phyloP scores from a whole-genome alignment of 2,113 vertebrate genomes.

The Entelurus aequoreus region DNA sequence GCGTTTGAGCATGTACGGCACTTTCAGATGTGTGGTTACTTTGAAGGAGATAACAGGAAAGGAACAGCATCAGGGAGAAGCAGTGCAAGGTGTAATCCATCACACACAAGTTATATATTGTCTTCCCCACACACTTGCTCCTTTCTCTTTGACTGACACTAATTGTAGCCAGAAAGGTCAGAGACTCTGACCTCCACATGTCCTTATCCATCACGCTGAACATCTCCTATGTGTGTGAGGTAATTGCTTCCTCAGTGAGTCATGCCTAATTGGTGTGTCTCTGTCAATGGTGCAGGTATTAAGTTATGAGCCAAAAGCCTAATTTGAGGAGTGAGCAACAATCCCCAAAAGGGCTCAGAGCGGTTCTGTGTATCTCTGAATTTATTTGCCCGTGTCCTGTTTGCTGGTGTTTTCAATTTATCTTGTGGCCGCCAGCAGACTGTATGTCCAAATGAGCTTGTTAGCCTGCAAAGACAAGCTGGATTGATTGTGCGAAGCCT shows the following conservation, averaged over 20 bases:
- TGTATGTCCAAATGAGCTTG: slow-evolving; percentile 44
- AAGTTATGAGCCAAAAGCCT: slow-evolving; percentile 1
- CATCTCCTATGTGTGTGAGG: slow-evolving; percentile 24
- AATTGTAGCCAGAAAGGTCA: slow-evolving; percentile 42
- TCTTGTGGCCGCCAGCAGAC: slow-evolving; percentile 24
- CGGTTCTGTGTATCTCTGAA: slow-evolving; percentile 25
- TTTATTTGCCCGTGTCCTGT: slow-evolving; percentile 29
- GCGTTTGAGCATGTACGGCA: too few relatives aligned
- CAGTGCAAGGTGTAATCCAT: not conserved
- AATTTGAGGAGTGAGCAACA: too few relatives aligned
- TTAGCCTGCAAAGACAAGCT: slow-evolving; percentile 30
- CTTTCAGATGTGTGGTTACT: not conserved
- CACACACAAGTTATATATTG: too few relatives aligned
- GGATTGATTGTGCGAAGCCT: slow-evolving; percentile 11
- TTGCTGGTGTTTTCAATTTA: slow-evolving; percentile 24
- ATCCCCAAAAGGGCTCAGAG: slow-evolving; percentile 1
- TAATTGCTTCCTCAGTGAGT: slow-evolving; percentile 56
- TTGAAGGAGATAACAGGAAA: not conserved
- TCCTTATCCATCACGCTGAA: slow-evolving; percentile 39
- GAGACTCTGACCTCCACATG: slow-evolving; percentile 30
- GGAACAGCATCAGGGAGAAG: not conserved
- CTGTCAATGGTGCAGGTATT: slow-evolving; percentile 52
- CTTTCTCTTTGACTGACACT: slow-evolving; percentile 22
- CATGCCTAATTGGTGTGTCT: slow-evolving; percentile 53
- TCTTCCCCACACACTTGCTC: not conserved